Evolutionary conservation across 35 echinoderm and acorn worm species (phyloP), one percentile per base, ranked within the genome.

Genomic region (Ptychodera flava): DNA sequence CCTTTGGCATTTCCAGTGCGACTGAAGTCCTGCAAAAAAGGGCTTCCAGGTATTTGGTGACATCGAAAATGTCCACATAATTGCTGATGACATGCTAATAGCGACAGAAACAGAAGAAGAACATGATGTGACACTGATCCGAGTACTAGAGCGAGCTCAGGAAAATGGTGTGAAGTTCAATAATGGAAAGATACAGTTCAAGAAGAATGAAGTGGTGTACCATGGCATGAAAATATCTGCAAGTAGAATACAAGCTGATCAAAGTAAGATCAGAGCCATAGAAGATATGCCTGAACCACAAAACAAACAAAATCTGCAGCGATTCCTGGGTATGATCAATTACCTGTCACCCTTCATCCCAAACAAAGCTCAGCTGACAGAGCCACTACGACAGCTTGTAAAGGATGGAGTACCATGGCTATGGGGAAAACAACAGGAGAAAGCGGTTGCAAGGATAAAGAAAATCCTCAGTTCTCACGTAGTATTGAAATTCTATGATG

Each of bases 251-350:
- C 87, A 85, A 31, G 87, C 36, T 35, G 75, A 83, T 77, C 85
- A 85, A 78, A 37, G 14, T 0, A 86, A 89, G 81, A 79, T 86
- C 31, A 78, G 77, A 31, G 88, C 90, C 36, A 31, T 90, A 10
- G 36, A 78, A 0, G n/a, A 36, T 0, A 93, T 93, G 83, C 92
- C 88, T 12, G 85, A 85, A 34, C 92, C 92, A 31, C 92, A 93
- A 45, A 78, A 91, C 81, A 93, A 93, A 29, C 84, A 87, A 28
- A 85, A 93, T 31, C 85, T 93, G 0, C 88, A 91, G 36, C 76
- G 89, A 37, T 91, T 84, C 84, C 37, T 93, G 28, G 90, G 90
- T 15, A 37, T 91, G 16, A 76, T 91, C 16, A 90, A 81, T 34
- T 93, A 37, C 75, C 38, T 91, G 15, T 77, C 85, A 36, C 27